phyloP scores from a whole-genome alignment of 2,888 invertebrate genomes.

The Oxycera nigricornis region DNA sequence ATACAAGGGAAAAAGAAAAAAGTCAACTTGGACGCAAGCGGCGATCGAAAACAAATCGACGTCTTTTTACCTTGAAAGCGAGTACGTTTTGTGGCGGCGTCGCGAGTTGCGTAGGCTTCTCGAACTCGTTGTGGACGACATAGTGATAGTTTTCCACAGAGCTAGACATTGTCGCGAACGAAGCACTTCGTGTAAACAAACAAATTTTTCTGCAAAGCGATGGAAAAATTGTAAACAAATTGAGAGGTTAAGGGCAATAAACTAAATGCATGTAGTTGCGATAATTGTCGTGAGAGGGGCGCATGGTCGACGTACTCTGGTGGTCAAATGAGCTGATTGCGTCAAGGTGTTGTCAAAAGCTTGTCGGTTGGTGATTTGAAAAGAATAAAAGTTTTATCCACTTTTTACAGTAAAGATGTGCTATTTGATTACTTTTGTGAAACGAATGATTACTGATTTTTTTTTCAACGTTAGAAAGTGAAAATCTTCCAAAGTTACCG shows the following conservation, averaged over 20 bases:
- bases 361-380: no score
- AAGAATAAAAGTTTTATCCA: no score
- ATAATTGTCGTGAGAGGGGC: background rate
- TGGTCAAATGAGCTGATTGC: no score
- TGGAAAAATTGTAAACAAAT: constrained; percentile 31
- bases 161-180: background rate
- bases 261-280: background rate
- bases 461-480: no score
- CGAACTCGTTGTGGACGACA: constrained; percentile 21
- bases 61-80: constrained; percentile 15
- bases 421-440: no score
- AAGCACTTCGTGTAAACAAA: background rate
- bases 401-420: no score
- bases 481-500: no score
- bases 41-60: background rate
- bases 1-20: background rate
- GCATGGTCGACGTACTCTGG: background rate
- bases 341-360: no score
- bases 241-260: constrained; percentile 13
- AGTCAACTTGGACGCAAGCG: background rate
- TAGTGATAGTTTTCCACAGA: constrained; percentile 16
- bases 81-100: background rate
- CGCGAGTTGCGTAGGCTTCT: background rate
- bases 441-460: no score
- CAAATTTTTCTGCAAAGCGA: constrained; percentile 16